Evolutionary conservation across 2,888 invertebrate species (phyloP), one percentile per base, ranked within the genome.

Genomic region (Lissonota sp.): DNA sequence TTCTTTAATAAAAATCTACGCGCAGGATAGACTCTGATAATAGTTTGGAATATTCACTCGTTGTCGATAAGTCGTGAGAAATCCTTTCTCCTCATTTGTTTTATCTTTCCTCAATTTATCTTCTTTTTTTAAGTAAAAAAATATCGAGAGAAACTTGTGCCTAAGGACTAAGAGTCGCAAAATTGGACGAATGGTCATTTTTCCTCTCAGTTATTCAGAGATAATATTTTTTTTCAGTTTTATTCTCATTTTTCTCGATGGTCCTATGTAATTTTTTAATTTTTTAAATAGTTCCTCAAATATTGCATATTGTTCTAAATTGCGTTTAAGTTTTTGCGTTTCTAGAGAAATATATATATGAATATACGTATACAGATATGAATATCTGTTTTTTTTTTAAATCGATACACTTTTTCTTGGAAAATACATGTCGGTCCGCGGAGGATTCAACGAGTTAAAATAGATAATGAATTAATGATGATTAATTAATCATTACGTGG

Each of bases 121-220:
- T 63, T 42, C 14, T 58, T 10, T n/a, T n/a, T 49, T 66, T 71
- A 60, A 42, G 71, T 80, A 75, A 73, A 77, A 80, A 80, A 77
- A 77, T 80, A 80, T 77, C 51, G 63, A 69, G 69, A 76, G 62
- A 72, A 42, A 63, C 67, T 72, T 69, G 80, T 76, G 80, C 62
- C 76, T 76, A 26, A 63, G 62, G 57, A 80, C 69, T 76, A 72
- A 42, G n/a, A 76, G 67, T 80, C 72, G 62, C 67, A 72, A 72
- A 72, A 80, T 46, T 80, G 67, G 76, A 76, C 63, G 67, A 80
- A 76, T 63, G 67, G 62, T 63, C 72, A 44, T 51, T 53, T 49
- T 72, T 60, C 51, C 57, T 53, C 37, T 53, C 58, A 16, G 51
- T 14, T 60, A 6, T 12, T n/a, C 44, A 67, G 40, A 26, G 44